Base-by-base conservation (phyloP, 2,888 invertebrate species). In the Scaptomyza parva region DNA sequence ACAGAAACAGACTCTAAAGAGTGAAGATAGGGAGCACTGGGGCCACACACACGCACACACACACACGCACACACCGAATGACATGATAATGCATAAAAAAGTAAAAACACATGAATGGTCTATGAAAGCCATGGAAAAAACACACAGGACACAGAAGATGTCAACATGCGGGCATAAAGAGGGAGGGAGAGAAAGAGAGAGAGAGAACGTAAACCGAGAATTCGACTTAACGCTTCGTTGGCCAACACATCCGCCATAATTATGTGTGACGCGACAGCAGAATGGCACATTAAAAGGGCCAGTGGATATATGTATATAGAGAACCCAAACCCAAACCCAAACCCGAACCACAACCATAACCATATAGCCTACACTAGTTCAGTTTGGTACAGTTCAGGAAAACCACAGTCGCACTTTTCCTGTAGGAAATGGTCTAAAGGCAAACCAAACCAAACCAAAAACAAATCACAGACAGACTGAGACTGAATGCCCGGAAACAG, bases 211-310 rank as follows among this genome's bases (percentile, higher is more conserved):
- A 69, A 78, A 76, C 76, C 70, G 82, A 87, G 87, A 80, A 88
- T 79, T 87, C 86, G 76, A 75, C 77, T 86, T 86, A 81, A 88
- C 86, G 89, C 80, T 86, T 75, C 82, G 84, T 78, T 89, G 88
- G 75, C 61, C 84, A 74, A 54, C 80, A 86, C 80, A 86, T 89
- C 89, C 89, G 89, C 82, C 74, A 89, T 86, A 89, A 88, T 89
- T 89, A 88, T 80, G 78, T 78, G 78, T 76, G 79, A 88, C 86
- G 83, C 81, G 79, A 81, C 88, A 71, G 66, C 71, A 73, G 72
- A 79, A 85, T 77, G 78, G 75, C 76, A 76, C 74, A 79, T 78
- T 86, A 86, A 86, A 74, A 81, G 68, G 65, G 54, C 59, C 17
- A 14, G 17, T 65, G 55, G 45, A 50, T 20, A 3, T 11, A 44